Evolutionary conservation across 1,140 invertebrate genomes (phyloP), one percentile per base, ranked within the genome.

Genomic region (Odontomachus brunneus): DNA sequence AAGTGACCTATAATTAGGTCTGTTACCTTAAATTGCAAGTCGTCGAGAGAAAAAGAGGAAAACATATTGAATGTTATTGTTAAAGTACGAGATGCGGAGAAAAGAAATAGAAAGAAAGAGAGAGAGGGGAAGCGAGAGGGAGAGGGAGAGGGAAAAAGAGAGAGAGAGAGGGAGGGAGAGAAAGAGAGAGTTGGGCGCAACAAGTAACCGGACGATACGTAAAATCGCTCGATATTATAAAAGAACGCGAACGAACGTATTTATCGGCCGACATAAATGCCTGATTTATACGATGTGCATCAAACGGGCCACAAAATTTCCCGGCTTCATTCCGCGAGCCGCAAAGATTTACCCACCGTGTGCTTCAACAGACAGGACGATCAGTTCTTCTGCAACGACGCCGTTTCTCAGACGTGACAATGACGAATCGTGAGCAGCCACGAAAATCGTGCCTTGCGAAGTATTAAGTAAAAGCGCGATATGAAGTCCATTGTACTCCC

Each of bases 271-370:
- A 44, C 33, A 15, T 17, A 66, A 53, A 66, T 51, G 48, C 60
- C 15, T 76, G 60, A 76, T 76, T 76, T 76, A 76, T 76, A 66
- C 7, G 74, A 76, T 48, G 48, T 51, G 44, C 15, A 60, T 76
- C 74, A 76, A 75, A 75, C 59, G 26, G 44, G 24, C 44, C 48
- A 15, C 48, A 22, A 66, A 76, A 66, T 66, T 76, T 38, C 53
- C 26, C 67, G 26, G 69, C 9, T 48, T 17, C 19, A 48, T 26
- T 53, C 19, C 5, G 71, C 62, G 63, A 55, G 49, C 49, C 12
- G 14, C 15, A 24, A 65, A 66, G 84, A 85, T 81, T 85, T 80
- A 72, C 29, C 55, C 81, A 48, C 73, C 55, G 82, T 75, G 48
- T 66, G 49, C 82, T 67, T 26, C 66, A 33, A 81, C 55, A 80